These are phyloP conservation scores for Agelaius tricolor DNA, from an alignment of 2,113 vertebrate genomes.

Conservation along the genomic window DNA sequence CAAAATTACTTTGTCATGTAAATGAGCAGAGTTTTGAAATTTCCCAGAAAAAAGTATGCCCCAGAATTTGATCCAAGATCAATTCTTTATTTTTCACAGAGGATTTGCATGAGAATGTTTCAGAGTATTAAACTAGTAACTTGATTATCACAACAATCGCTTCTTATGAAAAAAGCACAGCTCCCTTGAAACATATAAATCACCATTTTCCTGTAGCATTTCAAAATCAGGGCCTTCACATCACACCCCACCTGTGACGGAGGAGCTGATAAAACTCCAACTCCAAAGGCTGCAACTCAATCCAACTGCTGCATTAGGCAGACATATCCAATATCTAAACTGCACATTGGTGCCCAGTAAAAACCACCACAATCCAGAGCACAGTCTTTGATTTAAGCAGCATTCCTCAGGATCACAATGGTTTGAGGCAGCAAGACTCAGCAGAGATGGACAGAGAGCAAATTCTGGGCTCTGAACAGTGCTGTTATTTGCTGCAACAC, in stretches of 20 bases:
- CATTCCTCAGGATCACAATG: not conserved
- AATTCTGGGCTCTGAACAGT: not conserved
- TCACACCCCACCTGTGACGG: not conserved
- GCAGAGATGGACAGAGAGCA: not conserved
- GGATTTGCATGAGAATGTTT: not conserved
- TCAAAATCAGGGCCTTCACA: not conserved
- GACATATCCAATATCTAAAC: not conserved
- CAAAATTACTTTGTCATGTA: slow-evolving; percentile 9
- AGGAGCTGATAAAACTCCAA: not conserved
- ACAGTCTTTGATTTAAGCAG: not conserved
- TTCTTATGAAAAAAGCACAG: not conserved
- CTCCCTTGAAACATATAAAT: not conserved
- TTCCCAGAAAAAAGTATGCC: not conserved
- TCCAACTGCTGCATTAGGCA: not conserved
- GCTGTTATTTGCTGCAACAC: not conserved
- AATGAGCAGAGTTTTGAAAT: slow-evolving; percentile 22
- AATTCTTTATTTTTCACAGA: not conserved
- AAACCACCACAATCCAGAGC: not conserved
- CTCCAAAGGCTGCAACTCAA: not conserved
- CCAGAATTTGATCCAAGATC: not conserved
- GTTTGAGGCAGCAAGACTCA: not conserved
- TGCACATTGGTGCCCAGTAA: not conserved
- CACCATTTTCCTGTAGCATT: not conserved
- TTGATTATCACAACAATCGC: not conserved
- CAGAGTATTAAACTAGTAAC: not conserved